phyloP scores from a whole-genome alignment of 2,113 vertebrate genomes.

The Marcusenius ussheri region DNA sequence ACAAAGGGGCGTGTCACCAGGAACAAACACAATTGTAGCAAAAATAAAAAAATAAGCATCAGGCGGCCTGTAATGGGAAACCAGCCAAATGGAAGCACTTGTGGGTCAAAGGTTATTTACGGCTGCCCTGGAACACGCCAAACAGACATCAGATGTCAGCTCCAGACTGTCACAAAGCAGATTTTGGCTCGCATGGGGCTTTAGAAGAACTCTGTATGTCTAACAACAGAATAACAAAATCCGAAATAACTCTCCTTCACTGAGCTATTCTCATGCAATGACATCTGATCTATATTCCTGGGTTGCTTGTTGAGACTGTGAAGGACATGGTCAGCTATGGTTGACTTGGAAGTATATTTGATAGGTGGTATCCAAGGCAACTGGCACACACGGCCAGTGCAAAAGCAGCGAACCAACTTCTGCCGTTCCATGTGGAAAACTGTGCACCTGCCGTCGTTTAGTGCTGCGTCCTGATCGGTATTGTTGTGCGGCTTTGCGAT shows the following conservation, averaged over 20 bases:
- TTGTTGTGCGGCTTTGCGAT: background rate
- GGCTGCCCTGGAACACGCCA: background rate
- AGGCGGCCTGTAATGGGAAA: background rate
- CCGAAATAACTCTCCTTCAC: background rate
- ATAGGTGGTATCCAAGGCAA: background rate
- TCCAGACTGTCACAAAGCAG: background rate
- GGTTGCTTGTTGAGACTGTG: background rate
- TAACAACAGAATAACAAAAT: background rate
- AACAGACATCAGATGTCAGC: background rate
- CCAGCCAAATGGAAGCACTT: background rate
- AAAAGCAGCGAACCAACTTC: background rate
- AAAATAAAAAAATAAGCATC: background rate
- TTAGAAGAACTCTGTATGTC: background rate
- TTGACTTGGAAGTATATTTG: background rate
- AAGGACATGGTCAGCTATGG: background rate
- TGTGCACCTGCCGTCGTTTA: background rate
- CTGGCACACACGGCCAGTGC: background rate
- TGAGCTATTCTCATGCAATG: background rate
- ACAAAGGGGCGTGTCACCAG: background rate
- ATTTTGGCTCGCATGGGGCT: background rate
- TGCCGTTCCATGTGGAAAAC: background rate
- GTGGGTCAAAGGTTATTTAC: background rate
- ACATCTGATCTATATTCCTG: background rate
- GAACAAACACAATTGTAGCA: background rate
- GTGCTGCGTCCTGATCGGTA: constrained; percentile 23